phyloP scores from a whole-genome alignment of 1,140 invertebrate species.

The Solen grandis region DNA sequence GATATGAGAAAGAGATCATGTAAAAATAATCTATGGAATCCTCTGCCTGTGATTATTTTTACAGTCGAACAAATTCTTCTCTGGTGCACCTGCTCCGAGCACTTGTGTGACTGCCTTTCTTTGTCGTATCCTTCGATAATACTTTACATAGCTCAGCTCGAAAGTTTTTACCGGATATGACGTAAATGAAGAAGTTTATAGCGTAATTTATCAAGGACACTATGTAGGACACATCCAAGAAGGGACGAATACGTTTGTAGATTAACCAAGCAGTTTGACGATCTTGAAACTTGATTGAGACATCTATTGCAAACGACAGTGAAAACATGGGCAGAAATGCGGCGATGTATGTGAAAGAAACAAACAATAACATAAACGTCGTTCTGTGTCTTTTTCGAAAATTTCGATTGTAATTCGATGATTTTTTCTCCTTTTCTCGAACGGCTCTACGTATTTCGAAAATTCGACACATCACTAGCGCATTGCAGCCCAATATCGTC shows the following conservation, averaged over 20 bases:
- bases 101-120: constrained; percentile 14
- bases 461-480: constrained; percentile 70
- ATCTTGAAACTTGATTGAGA: constrained; percentile 19
- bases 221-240: constrained; percentile 55
- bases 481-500: constrained; percentile 61
- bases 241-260: constrained; percentile 57
- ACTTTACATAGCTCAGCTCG: constrained; percentile 69
- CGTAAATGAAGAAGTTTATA: constrained; percentile 75
- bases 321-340: constrained; percentile 70
- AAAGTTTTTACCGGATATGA: constrained; percentile 72
- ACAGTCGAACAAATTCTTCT: constrained; percentile 22
- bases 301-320: constrained; percentile 63
- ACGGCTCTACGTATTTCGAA: constrained; percentile 55
- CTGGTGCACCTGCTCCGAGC: constrained; percentile 16
- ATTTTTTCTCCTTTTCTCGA: constrained; percentile 36
- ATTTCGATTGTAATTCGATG: constrained; percentile 5
- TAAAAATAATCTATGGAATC: too few relatives aligned
- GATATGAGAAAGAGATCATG: too few relatives aligned
- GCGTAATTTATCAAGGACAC: constrained; percentile 71
- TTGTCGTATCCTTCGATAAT: constrained; percentile 56
- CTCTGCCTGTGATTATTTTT: too few relatives aligned
- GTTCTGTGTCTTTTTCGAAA: constrained; percentile 67
- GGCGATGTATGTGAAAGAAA: constrained; percentile 72
- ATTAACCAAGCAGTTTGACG: not conserved
- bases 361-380: constrained; percentile 74